A percentile compares a stretch with the other conserved stretches of the same genome.
Conservation (phyloP, 2,797 vertebrate genomes). For the Sebastes paucispinis region DNA sequence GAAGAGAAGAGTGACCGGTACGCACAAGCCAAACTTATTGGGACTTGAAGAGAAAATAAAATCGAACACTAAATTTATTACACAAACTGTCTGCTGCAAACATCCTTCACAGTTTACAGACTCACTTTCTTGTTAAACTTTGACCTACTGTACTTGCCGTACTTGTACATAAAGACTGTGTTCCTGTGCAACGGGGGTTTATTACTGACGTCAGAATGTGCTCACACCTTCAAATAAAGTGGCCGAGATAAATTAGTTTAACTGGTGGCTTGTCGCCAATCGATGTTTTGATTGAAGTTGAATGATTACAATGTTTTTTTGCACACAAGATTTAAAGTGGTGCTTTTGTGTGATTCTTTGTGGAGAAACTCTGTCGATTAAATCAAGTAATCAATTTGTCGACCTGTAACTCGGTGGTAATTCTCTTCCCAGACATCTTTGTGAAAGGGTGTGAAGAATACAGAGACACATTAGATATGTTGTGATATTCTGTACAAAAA, state of each 20-base stretch:
- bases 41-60: background rate
- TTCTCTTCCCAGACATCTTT: background rate
- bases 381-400: no score
- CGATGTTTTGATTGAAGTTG: no score
- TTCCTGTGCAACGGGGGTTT: no score
- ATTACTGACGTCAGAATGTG: no score
- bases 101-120: background rate
- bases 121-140: background rate
- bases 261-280: background rate
- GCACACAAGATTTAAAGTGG: no score
- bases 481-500: background rate
- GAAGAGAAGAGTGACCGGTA: background rate
- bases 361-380: no score
- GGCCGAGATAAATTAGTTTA: background rate
- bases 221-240: no score
- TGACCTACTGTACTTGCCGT: background rate
- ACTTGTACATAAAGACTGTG: no score
- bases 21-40: background rate
- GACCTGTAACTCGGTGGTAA: background rate
- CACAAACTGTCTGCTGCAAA: background rate
- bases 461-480: constrained; percentile 1
- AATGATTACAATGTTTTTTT: no score
- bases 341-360: no score
- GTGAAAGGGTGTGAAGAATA: background rate
- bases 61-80: fast-evolving